Percentiles rank a stretch among this genome's conserved stretches.
Conservation (phyloP, 1,140 invertebrate species). For the Muscidifurax raptorellus region DNA sequence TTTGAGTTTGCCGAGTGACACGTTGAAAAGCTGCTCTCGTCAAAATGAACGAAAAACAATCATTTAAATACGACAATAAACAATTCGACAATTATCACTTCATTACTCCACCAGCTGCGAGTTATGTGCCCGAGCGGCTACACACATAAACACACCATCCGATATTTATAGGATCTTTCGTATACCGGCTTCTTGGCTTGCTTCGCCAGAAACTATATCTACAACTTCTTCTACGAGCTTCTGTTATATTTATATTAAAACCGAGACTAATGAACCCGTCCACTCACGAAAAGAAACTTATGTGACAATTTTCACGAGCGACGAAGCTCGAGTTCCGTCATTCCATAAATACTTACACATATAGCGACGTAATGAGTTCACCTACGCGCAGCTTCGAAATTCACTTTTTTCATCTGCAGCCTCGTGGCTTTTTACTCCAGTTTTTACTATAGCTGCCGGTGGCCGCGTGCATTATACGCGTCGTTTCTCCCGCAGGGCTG, state of each 20-base stretch:
- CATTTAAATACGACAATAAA: neutral
- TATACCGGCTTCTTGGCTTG: neutral
- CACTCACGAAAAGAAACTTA: neutral
- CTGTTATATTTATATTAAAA: neutral
- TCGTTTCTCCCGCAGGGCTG: neutral
- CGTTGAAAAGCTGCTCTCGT: too few species aligned
- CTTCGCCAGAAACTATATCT: neutral
- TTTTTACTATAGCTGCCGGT: too few species aligned
- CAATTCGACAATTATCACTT: neutral
- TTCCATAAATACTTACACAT: too few species aligned
- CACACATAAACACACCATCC: neutral
- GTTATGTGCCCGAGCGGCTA: neutral
- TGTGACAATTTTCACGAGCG: too few species aligned
- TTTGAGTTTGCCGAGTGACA: too few species aligned
- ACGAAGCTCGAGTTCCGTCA: too few species aligned
- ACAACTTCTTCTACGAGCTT: neutral
- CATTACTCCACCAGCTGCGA: neutral
- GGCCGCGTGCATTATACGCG: too few species aligned
- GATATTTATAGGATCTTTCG: neutral
- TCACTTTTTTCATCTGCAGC: neutral
- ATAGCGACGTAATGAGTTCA: neutral
- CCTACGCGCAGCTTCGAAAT: too few species aligned
- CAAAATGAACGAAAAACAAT: neutral
- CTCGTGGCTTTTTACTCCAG: neutral
- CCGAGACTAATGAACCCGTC: neutral